phyloP scores from a whole-genome alignment of 2,113 vertebrate species.

The Toxostoma redivivum region DNA sequence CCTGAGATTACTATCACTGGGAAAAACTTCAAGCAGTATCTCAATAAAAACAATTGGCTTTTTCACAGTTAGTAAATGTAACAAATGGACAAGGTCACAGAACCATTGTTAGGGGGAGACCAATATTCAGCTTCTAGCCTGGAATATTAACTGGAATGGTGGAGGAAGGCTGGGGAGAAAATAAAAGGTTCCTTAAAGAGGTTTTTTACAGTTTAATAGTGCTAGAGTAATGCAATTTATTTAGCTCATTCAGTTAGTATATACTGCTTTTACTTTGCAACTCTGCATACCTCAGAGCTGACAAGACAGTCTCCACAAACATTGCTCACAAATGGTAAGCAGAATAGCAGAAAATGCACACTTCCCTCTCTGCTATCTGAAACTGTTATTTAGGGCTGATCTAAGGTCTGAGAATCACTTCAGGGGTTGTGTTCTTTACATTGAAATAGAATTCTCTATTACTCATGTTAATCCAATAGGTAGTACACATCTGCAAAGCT shows the following conservation, averaged over 20 bases:
- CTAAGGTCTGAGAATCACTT: neutral
- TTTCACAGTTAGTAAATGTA: neutral
- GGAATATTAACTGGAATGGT: neutral
- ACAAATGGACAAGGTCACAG: neutral
- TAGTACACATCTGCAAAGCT: neutral
- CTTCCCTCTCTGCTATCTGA: neutral
- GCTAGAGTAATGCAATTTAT: neutral
- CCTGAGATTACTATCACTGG: neutral
- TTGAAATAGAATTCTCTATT: neutral
- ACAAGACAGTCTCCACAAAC: neutral
- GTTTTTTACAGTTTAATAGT: neutral
- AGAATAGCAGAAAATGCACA: neutral
- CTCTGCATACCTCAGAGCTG: neutral
- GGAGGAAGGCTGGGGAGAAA: neutral
- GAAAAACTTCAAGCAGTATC: neutral
- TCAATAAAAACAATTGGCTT: neutral
- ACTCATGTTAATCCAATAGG: neutral
- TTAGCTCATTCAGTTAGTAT: neutral
- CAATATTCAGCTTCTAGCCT: neutral
- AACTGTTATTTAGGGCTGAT: neutral
- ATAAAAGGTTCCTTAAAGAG: neutral
- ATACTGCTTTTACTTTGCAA: neutral
- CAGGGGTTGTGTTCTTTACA: neutral
- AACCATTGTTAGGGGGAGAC: neutral
- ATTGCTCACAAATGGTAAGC: neutral